A percentile compares a stretch with the other conserved stretches of the same genome.
phyloP scores from a whole-genome alignment of 1,140 invertebrate genomes.

The Calliopsis andreniformis region DNA sequence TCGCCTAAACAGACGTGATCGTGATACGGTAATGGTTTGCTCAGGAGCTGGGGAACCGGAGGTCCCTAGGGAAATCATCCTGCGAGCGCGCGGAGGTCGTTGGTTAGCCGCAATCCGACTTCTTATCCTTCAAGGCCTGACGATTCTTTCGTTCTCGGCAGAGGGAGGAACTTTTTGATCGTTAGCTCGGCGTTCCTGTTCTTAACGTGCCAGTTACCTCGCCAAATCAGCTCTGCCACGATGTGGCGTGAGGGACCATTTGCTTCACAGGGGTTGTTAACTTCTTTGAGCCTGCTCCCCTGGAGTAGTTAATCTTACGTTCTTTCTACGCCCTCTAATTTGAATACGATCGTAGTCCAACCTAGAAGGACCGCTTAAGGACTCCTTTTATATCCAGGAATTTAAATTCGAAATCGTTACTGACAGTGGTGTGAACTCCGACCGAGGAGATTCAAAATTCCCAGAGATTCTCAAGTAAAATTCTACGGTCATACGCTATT shows the following conservation, averaged over 20 bases:
- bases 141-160: conserved; percentile 30
- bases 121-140: conserved; percentile 10
- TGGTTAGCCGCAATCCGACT: conserved; percentile 11
- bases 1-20: conserved; percentile 25
- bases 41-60: conserved; percentile 18
- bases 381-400: not conserved
- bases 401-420: not conserved
- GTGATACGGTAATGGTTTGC: conserved; percentile 48
- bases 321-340: not conserved
- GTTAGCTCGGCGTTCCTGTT: not conserved
- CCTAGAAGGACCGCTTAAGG: not conserved
- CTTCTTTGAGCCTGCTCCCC: not conserved
- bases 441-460: too few species aligned
- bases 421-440: too few species aligned
- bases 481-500: too few species aligned
- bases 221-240: not conserved
- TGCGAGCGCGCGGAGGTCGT: conserved; percentile 32
- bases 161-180: conserved; percentile 7
- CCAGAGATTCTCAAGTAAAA: too few species aligned
- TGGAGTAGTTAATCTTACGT: not conserved
- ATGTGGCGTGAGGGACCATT: conserved; percentile 11
- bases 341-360: not conserved
- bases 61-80: conserved; percentile 56
- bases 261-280: not conserved
- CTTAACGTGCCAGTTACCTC: conserved; percentile 13